Evolutionary conservation across 1,140 invertebrate genomes (phyloP).

Genomic region (Latrodectus geometricus): DNA sequence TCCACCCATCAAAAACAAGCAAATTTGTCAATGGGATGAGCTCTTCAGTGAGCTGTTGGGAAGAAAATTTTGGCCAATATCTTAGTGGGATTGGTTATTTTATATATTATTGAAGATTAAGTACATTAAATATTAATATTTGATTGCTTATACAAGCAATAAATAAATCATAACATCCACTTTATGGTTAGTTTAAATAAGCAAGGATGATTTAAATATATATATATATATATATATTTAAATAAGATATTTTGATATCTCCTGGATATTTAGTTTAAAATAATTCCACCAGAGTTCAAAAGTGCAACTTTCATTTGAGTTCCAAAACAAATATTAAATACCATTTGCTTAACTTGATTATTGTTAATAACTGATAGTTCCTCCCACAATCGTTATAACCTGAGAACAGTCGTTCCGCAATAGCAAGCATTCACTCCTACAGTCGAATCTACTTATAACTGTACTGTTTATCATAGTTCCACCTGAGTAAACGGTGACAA

Average conservation of each 20-base stretch:
- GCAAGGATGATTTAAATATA: too few species aligned
- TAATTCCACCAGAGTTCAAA: background rate
- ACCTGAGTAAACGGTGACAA: background rate
- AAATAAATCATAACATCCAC: too few species aligned
- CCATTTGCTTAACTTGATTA: background rate
- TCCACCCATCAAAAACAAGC: too few species aligned
- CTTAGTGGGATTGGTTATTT: too few species aligned
- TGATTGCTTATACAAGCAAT: too few species aligned
- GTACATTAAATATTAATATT: too few species aligned
- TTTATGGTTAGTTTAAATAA: too few species aligned
- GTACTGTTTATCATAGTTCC: background rate
- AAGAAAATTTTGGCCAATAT: too few species aligned
- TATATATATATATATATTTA: too few species aligned
- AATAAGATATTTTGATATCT: background rate
- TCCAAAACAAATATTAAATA: background rate
- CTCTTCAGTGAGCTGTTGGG: too few species aligned
- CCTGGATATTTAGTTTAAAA: background rate
- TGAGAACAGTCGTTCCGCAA: background rate
- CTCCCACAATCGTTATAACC: background rate
- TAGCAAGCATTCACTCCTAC: background rate
- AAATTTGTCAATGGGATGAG: too few species aligned
- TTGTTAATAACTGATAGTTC: background rate
- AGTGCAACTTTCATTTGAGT: background rate
- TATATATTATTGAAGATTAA: too few species aligned
- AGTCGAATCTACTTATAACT: background rate